Base-by-base conservation (phyloP, 1,140 invertebrate genomes). In the Diorhabda sublineata region DNA sequence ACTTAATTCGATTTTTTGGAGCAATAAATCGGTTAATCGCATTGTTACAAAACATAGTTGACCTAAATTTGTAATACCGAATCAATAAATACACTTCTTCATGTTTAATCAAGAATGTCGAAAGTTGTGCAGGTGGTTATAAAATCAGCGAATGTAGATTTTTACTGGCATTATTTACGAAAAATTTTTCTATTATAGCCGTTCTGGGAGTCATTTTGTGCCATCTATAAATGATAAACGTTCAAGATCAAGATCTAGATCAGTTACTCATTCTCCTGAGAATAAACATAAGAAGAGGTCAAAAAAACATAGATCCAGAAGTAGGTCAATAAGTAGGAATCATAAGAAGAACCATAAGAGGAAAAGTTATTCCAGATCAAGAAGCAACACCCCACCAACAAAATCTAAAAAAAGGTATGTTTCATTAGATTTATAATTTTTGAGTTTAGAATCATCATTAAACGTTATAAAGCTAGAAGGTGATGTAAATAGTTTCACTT, bases 321-420 rank as follows among this genome's bases (percentile, higher is more conserved):
- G 84, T 81, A 67, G 81, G 73, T n/a, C 81, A 75, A 69, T 83
- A 79, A 60, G 76, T 75, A 64, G 73, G 79, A 76, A 84, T 78
- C 43, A 82, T 45, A 79, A 80, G 68, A 81, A 84, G 52, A 83
- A 81, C 67, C 84, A 85, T 66, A 86, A 86, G 75, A 80, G 82
- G 45, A 84, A 84, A 41, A 85, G 80, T 69, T 83, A 84, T 66
- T 85, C 85, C 44, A 81, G 84, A 71, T 85, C 84, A 2, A 80
- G 84, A 61, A 86, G 84, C 74, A 74, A 75, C 61, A 77, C 78
- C 7, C 77, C 78, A 3, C 70, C 68, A 6, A 67, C 74, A 8
- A 78, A 79, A 73, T 68, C 65, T 2, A 75, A 78, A 62, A 79
- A 79, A 70, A 74, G 69, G 62, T 73, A 67, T 56, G 45, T 52